Percentiles rank a stretch among this genome's conserved stretches.
Conservation (phyloP, 2,113 vertebrate genomes). For the Arenaria interpres region DNA sequence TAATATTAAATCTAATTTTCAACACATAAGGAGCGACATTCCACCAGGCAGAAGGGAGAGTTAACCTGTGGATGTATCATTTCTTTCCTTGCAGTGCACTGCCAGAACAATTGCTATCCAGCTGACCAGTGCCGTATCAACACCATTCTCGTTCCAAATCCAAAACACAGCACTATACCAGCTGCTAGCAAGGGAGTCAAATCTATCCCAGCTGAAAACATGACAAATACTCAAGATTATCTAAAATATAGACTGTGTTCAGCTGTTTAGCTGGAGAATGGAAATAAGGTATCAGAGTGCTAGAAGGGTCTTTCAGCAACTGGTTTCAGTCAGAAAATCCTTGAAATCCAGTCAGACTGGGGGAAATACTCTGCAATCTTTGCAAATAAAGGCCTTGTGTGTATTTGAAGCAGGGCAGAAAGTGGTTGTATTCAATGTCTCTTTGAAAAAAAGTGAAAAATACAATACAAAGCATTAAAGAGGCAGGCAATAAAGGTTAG, state of each 20-base stretch:
- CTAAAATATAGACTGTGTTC: neutral
- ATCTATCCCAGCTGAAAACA: neutral
- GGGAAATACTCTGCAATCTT: neutral
- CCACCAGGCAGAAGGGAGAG: neutral
- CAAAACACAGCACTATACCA: neutral
- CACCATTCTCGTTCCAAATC: neutral
- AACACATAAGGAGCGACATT: neutral
- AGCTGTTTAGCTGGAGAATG: neutral
- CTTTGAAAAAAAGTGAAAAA: neutral
- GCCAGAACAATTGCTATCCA: neutral
- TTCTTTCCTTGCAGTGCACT: neutral
- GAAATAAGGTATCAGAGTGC: neutral
- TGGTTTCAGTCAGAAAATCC: neutral
- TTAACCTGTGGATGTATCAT: neutral
- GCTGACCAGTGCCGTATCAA: neutral
- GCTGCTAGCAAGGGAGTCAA: neutral
- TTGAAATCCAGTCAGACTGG: neutral
- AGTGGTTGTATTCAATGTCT: neutral
- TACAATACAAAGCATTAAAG: neutral
- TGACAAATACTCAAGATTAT: neutral
- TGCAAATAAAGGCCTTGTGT: neutral
- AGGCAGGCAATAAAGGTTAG: neutral
- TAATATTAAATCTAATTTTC: neutral
- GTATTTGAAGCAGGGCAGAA: neutral
- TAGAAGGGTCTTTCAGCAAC: neutral